Conservation (phyloP, 2,113 vertebrate species). For the Benitochromis conjunctus region DNA sequence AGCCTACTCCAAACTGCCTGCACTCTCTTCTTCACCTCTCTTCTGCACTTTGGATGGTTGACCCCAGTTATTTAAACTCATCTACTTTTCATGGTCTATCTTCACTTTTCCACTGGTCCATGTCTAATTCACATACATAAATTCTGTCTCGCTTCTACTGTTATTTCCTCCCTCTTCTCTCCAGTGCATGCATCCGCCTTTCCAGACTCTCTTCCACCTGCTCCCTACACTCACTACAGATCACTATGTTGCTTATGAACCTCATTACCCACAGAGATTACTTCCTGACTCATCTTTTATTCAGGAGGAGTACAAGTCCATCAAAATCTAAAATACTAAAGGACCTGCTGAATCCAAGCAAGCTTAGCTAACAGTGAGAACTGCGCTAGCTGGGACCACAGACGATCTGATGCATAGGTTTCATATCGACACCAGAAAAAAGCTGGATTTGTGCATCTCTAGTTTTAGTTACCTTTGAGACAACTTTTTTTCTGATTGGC, state of each 20-base stretch:
- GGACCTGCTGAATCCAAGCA: not conserved
- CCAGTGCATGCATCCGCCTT: not conserved
- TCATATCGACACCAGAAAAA: not conserved
- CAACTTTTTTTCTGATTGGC: not conserved
- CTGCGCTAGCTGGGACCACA: not conserved
- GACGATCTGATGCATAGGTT: not conserved
- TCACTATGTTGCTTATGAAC: not conserved
- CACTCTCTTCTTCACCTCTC: not conserved
- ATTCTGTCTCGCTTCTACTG: not conserved
- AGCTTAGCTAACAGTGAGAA: not conserved
- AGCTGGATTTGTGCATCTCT: not conserved
- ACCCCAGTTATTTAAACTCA: not conserved
- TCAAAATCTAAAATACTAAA: not conserved
- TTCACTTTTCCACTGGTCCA: accelerated
- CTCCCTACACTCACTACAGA: not conserved
- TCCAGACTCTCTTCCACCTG: not conserved
- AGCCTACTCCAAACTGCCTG: not conserved
- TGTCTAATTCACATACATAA: not conserved
- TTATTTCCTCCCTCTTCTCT: not conserved
- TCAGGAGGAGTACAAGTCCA: not conserved
- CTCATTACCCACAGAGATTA: not conserved
- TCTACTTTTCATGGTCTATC: not conserved
- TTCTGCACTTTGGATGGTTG: too few relatives aligned
- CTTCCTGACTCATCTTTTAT: not conserved
- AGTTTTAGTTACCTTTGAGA: accelerated